Evolutionary conservation across 2,113 vertebrate genomes (phyloP), one percentile per base, ranked within the genome.

Genomic region (Megaceryle torquata): DNA sequence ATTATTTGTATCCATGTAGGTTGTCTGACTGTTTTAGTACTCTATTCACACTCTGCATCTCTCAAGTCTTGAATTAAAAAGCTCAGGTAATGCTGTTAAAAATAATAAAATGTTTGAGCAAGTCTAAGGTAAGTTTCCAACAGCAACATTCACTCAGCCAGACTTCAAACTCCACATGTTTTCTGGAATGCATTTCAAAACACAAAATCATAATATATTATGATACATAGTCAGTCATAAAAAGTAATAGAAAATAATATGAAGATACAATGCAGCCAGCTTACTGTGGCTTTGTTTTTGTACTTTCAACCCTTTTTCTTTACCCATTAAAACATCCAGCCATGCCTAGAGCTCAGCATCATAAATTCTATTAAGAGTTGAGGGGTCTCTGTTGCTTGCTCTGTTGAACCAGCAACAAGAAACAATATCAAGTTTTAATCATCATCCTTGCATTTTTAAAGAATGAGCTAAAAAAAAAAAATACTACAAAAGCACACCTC

Each of bases 141-240:
- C 93, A 96, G 86, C 64, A 96, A 94, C 75, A 94, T 68, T 82
- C 75, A 25, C 53, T 82, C 77, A 91, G 80, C 91, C 91, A 90
- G 78, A 51, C 68, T 93, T 91, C 53, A 93, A 76, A 64, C n/a
- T 61, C 87, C 56, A 54, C 79, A 46, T 69, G 69, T 59, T 89
- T 93, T 93, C 74, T 89, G 96, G 87, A 95, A 90, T 1, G 1
- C 31, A 41, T 50, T 92, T 95, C 82, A 94, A 85, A 95, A 82
- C 6, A 93, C 29, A 86, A 74, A 86, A 86, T 44, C 51, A 44
- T 44, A 16, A 83, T 88, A 77, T 74, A 84, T 95, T 92, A 82
- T 89, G 65, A 75, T 82, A 95, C 53, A 61, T 2, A 84, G 80
- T 39, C 43, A 82, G 54, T 74, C 64, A 71, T 87, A 78, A 92